Evolutionary conservation across 2,888 invertebrate species (phyloP), one percentile per base, ranked within the genome.

Genomic region (Boloria selene): DNA sequence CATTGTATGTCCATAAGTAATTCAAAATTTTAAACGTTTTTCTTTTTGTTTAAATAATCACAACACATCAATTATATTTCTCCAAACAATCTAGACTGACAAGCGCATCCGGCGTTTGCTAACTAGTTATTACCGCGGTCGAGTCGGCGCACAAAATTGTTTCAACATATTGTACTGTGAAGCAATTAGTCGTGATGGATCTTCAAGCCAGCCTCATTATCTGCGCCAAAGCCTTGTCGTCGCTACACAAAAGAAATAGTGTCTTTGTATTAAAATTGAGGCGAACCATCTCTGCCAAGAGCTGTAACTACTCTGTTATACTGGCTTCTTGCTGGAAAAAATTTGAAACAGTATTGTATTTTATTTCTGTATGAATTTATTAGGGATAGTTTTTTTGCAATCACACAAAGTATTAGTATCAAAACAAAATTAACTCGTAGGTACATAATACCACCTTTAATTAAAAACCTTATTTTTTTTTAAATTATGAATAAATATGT

Each of bases 111-210:
- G 64, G 52, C 47, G 42, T 38, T 51, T 50, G 63, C 26, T 55
- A 50, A 42, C 44, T 45, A 18, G 49, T 64, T 45, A 58, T 63
- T 63, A 63, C 18, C 56, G 51, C 58, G 56, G 18, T 31, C 38
- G 63, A 50, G 18, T 31, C 38, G 63, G 51, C 31, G 17, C 58
- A 31, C 58, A 47, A 64, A 64, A 59, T 64, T 47, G 53, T 51
- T 59, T 47, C 64, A 55, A 58, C 64, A 58, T 47, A 38, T 52
- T 38, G 45, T 38, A 58, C 50, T 42, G 50, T 64, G 64, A 47
- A 45, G 64, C 64, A 64, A 64, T 64, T 64, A 64, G 64, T 64
- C 64, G 58, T 64, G 64, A 64, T 64, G 64, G 44, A 64, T 64
- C 59, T 59, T 53, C 64, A 58, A 56, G 65, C 44, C 52, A 31